phyloP scores from a whole-genome alignment of 2,888 invertebrate species.

The Matsumyia berberina region DNA sequence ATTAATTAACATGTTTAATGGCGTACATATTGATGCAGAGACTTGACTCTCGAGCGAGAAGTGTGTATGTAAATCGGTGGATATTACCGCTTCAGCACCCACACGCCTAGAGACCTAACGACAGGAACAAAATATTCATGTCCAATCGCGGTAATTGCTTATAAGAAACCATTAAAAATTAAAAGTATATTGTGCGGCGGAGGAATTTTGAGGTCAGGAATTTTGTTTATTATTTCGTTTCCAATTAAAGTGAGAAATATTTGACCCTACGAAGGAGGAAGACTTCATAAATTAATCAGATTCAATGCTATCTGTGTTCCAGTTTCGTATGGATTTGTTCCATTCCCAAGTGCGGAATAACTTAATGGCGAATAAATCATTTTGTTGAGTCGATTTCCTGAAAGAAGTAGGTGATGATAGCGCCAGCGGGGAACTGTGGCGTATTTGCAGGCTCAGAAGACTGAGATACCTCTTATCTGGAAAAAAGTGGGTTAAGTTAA shows the following conservation, averaged over 20 bases:
- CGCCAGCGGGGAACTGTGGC: slow-evolving; percentile 20
- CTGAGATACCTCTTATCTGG: no score
- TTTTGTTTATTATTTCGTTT: slow-evolving; percentile 26
- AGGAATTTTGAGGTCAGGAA: slow-evolving; percentile 54
- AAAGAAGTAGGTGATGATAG: slow-evolving; percentile 23
- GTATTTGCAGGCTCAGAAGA: no score
- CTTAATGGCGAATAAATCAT: slow-evolving; percentile 52
- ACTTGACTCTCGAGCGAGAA: slow-evolving; percentile 14
- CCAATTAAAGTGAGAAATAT: slow-evolving; percentile 21
- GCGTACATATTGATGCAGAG: slow-evolving; percentile 20
- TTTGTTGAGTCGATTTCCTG: slow-evolving; percentile 24
- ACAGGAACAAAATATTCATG: slow-evolving; percentile 35
- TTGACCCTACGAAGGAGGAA: slow-evolving; percentile 25
- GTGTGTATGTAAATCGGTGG: not conserved
- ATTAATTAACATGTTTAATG: slow-evolving; percentile 67
- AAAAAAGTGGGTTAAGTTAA: no score
- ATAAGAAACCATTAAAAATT: slow-evolving; percentile 38
- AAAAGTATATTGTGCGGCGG: slow-evolving; percentile 33
- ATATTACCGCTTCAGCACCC: slow-evolving; percentile 21
- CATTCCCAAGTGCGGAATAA: slow-evolving; percentile 48
- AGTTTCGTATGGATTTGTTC: slow-evolving; percentile 38
- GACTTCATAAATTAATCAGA: slow-evolving; percentile 51
- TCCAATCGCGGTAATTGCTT: slow-evolving; percentile 15
- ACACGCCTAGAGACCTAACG: slow-evolving; percentile 6
- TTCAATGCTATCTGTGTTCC: slow-evolving; percentile 46